Evolutionary conservation across 2,113 vertebrate species (phyloP), one percentile per base, ranked within the genome.

Genomic region (Ranitomeya variabilis): DNA sequence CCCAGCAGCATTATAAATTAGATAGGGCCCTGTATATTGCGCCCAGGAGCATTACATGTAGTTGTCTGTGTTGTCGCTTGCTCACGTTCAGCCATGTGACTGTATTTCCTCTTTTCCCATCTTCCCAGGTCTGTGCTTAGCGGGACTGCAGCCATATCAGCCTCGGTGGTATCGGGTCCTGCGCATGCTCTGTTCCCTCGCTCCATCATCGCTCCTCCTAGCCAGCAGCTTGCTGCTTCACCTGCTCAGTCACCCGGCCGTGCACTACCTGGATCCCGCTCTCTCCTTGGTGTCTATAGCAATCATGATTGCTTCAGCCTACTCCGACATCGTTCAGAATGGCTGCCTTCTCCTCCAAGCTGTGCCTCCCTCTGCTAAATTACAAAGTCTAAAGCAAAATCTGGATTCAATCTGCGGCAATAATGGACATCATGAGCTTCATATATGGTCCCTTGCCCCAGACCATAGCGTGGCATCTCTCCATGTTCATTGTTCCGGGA

Each of bases 361-460:
- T 8, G 73, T 90, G 52, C 95, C 95, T 21, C 82, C 92, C 11
- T 91, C 91, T 18, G 19, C 94, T 6, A 90, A 84, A 23, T 84
- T 92, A 8, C 89, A 89, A 15, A 92, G 94, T 13, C 89, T 96
- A 18, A 80, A 73, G 1, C 16, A 23, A 31, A 92, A 89, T 85
- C 93, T 96, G 7, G 31, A 83, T 0, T 64, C 77, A 0, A 91
- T 96, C 16, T 92, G 92, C 0, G 95, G 95, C 8, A 95, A 95
- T 45, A 86, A 91, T 77, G 92, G 91, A 2, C 90, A 95, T 81
- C 95, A 96, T 45, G 93, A 96, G 31, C 94, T 96, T 31, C 95
- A 96, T 7, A 59, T 96, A 82, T 96, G 95, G 95, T 91, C 95
- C 90, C 87, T 96, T 21, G 91, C 89, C 0, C 92, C 92, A 7